Percentiles rank a stretch among this genome's conserved stretches.
Evolutionary conservation across 2,888 invertebrate species (phyloP).

Genomic region (Drosophila paramelanica): DNA sequence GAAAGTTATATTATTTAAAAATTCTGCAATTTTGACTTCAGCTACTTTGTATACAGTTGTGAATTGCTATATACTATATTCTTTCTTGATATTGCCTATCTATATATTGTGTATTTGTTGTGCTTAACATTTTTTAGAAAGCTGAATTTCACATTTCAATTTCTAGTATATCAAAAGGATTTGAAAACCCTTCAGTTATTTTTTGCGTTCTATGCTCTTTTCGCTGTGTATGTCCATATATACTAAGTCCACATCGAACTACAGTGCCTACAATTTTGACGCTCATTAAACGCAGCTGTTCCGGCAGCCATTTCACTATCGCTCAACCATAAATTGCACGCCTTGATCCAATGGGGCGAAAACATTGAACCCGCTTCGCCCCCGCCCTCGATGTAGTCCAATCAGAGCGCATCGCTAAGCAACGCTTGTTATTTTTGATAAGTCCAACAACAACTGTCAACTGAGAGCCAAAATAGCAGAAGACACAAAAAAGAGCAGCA

Average conservation of each 20-base stretch:
- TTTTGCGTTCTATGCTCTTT: not conserved
- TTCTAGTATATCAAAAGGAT: too few relatives aligned
- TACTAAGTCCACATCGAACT: slow-evolving; percentile 17
- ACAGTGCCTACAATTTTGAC: slow-evolving; percentile 18
- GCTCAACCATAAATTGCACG: slow-evolving; percentile 48
- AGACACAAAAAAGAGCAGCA: slow-evolving; percentile 21
- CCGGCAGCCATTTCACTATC: slow-evolving; percentile 20
- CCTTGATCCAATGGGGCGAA: slow-evolving; percentile 2
- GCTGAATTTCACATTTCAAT: too few relatives aligned
- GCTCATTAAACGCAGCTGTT: slow-evolving; percentile 56
- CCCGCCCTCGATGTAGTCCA: not conserved
- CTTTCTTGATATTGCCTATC: too few relatives aligned
- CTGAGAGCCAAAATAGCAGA: slow-evolving; percentile 6
- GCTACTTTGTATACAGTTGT: too few relatives aligned
- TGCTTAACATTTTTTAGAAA: too few relatives aligned
- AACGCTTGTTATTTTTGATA: slow-evolving; percentile 39
- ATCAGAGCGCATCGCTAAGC: slow-evolving; percentile 32
- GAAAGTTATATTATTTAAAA: too few relatives aligned
- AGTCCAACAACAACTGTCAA: slow-evolving; percentile 47
- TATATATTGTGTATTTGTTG: too few relatives aligned
- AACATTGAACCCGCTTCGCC: not conserved
- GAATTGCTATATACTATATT: too few relatives aligned
- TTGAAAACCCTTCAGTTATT: too few relatives aligned
- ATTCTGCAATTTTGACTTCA: too few relatives aligned
- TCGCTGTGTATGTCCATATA: not conserved